phyloP scores from a whole-genome alignment of 2,797 vertebrate genomes.

The Loris lydekkerianus region DNA sequence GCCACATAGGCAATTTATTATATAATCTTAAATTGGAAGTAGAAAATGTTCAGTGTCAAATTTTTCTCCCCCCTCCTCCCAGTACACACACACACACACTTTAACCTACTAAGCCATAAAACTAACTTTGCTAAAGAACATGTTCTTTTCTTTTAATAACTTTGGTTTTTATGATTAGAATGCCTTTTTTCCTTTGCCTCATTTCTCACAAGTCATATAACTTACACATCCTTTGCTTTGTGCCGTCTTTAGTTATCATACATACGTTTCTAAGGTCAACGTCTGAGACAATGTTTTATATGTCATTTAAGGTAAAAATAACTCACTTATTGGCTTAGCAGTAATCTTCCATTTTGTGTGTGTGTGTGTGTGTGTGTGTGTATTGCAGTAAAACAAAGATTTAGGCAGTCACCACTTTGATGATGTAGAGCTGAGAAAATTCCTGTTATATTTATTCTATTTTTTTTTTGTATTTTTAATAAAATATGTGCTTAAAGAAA shows the following conservation, averaged over 20 bases:
- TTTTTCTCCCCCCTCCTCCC: background rate
- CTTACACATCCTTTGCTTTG: background rate
- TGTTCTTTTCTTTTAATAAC: background rate
- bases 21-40: background rate
- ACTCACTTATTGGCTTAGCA: background rate
- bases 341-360: background rate
- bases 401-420: background rate
- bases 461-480: background rate
- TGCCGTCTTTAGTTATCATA: background rate
- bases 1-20: background rate
- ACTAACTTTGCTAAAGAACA: background rate
- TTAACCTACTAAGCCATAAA: background rate
- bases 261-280: background rate
- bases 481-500: background rate
- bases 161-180: background rate
- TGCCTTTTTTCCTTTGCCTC: background rate
- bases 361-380: too few relatives aligned
- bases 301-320: background rate
- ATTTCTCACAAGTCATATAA: background rate
- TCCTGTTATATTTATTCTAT: background rate
- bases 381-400: background rate
- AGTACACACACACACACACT: background rate
- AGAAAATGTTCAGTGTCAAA: background rate
- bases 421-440: background rate
- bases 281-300: background rate